Percentiles rank a stretch among this genome's conserved stretches.
These are phyloP conservation scores for Cassiopea xamachana DNA, from an alignment of 30 jellyfish, hydroid and myxozoan genomes.

Conservation along the genomic window DNA sequence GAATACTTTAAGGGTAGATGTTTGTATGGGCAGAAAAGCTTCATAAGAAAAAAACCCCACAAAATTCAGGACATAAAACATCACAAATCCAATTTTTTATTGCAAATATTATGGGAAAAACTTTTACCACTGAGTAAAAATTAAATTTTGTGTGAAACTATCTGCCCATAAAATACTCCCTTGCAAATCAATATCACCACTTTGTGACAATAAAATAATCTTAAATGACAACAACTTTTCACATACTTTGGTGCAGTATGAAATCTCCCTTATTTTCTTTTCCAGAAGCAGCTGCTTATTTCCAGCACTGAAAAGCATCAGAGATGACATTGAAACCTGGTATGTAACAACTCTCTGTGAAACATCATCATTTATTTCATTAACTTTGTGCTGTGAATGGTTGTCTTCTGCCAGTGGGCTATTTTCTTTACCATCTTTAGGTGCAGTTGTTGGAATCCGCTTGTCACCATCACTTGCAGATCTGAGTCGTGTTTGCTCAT, in stretches of 20 bases:
- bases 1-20: no score
- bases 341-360: constrained; percentile 82
- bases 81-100: no score
- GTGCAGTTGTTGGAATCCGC: constrained; percentile 37
- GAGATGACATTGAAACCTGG: constrained; percentile 83
- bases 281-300: constrained; percentile 81
- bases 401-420: constrained; percentile 25
- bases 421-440: constrained; percentile 9
- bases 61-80: no score
- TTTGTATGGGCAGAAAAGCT: no score
- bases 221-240: not conserved
- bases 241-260: constrained; percentile 94
- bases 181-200: not conserved
- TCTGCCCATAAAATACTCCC: no score
- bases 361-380: constrained; percentile 71
- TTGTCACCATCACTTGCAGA: constrained; percentile 92
- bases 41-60: no score
- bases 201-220: not conserved
- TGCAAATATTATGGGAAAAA: no score
- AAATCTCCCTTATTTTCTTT: constrained; percentile 87
- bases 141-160: no score
- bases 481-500: constrained; percentile 21
- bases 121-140: no score
- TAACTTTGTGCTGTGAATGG: constrained; percentile 14
- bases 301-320: constrained; percentile 90